phyloP scores from a whole-genome alignment of 2,888 invertebrate species.

The Calameuta idolon region DNA sequence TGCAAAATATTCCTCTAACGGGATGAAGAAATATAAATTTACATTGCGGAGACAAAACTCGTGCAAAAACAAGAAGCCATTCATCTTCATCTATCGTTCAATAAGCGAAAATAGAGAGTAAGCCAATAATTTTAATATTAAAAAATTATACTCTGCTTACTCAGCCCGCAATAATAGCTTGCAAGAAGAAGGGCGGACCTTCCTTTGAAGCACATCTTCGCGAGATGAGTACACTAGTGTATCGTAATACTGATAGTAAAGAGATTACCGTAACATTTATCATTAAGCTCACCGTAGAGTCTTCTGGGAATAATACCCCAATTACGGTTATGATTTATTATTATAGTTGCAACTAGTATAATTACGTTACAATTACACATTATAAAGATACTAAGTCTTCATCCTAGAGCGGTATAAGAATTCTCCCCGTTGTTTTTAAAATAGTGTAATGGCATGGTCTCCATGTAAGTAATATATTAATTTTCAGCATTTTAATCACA shows the following conservation, averaged over 20 bases:
- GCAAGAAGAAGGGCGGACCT: conserved; percentile 16
- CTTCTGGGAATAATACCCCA: not conserved
- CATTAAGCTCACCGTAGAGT: conserved; percentile 34
- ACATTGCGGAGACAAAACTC: too few species aligned
- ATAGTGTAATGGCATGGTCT: conserved; percentile 26
- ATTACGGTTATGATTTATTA: conserved; percentile 1
- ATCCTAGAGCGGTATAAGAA: too few species aligned
- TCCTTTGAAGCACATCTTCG: conserved; percentile 35
- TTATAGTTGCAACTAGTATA: not conserved
- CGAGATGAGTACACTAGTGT: conserved; percentile 59
- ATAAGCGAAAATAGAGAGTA: too few species aligned
- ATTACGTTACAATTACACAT: not conserved
- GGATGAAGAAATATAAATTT: too few species aligned
- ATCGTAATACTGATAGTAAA: conserved; percentile 66
- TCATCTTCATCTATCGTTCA: too few species aligned
- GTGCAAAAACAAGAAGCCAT: too few species aligned
- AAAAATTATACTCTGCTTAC: conserved; percentile 53
- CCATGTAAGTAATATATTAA: too few species aligned
- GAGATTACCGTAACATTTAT: conserved; percentile 59
- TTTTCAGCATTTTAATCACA: too few species aligned
- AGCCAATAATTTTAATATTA: not conserved
- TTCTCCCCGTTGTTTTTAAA: conserved; percentile 22
- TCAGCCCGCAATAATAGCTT: conserved; percentile 47
- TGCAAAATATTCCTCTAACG: too few species aligned
- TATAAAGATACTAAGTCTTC: not conserved